Percentiles rank a stretch among this genome's conserved stretches.
phyloP scores from a whole-genome alignment of 2,888 invertebrate species.

The Microchrysa polita region DNA sequence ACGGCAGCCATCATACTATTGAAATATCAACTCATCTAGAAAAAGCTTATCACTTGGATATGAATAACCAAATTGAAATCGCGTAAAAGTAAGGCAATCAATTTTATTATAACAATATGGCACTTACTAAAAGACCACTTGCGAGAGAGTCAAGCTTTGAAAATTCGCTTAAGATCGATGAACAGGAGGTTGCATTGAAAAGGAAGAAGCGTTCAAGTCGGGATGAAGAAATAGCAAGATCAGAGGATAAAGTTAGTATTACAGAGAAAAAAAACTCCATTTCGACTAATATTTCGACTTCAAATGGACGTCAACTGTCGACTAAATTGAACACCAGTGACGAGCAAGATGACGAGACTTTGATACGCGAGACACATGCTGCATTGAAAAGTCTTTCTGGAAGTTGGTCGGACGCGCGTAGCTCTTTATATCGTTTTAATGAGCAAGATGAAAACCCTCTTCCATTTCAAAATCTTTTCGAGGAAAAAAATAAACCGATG shows the following conservation, averaged over 20 bases:
- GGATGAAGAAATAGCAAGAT: conserved; percentile 58
- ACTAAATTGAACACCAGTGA: conserved; percentile 52
- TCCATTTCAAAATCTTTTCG: conserved; percentile 85
- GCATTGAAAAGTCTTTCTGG: conserved; percentile 88
- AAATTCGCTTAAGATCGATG: conserved; percentile 56
- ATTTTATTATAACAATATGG: conserved; percentile 58
- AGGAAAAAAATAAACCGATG: conserved; percentile 81
- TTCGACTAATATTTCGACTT: conserved; percentile 47
- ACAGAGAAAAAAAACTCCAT: conserved; percentile 61
- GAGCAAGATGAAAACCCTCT: conserved; percentile 81
- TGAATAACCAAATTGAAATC: too few species aligned
- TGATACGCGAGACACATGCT: conserved; percentile 88
- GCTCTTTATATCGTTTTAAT: conserved; percentile 71
- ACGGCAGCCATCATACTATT: too few species aligned
- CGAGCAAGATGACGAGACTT: conserved; percentile 80
- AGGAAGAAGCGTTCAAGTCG: conserved; percentile 63
- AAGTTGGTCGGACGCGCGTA: conserved; percentile 80
- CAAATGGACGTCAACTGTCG: conserved; percentile 50
- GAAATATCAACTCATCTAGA: too few species aligned
- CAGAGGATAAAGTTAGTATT: conserved; percentile 55
- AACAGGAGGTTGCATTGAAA: conserved; percentile 61
- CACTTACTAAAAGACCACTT: conserved; percentile 63
- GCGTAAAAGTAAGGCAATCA: too few species aligned
- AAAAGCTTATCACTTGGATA: too few species aligned
- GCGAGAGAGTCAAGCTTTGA: conserved; percentile 59